Base-by-base conservation (phyloP, 2,113 vertebrate species). In the Ivindomyrus marchei region DNA sequence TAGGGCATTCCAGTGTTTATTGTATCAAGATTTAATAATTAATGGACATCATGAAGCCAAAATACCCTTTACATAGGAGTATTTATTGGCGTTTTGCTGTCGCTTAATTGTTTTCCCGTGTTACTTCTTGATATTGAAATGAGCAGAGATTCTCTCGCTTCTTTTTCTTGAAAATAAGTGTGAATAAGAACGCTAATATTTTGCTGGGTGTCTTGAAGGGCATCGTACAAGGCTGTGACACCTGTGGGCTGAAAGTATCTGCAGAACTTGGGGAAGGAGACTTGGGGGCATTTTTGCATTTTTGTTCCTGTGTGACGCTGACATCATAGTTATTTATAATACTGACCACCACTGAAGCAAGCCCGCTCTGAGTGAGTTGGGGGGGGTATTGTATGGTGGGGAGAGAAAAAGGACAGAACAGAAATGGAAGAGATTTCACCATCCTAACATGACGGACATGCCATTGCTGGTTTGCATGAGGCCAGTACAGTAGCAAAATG, bases 401-500 rank as follows among this genome's bases (percentile, higher is more conserved):
- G 19, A 47, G 17, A 47, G 80, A 24, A 39, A 47, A 84, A 84
- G 19, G 39, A 42, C 80, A 84, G 1, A 84, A 45, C 17, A n/a
- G 39, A n/a, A 84, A 24, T 47, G 70, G 70, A 77, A 19, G 5
- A 9, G 31, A 17, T 77, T 77, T 77, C 70, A 39, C 70, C 70
- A 77, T 77, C 27, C 70, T 36, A 17, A 36, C 70, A 77, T 15
- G 11, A 77, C 1, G 1, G 70, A 39, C 31, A 17, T 74, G 70
- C 62, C 21, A 89, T 74, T 90, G 86, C 88, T 52, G 92, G 31
- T 83, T 66, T 5, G 52, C 31, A 91, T 62, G 88, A 83, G 58
- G 84, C 89, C 90, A 89, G 92, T 89, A 88, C 45, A 36, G 83
- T 92, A 87, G 87, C 84, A 84, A 85, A 87, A 84, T 91, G 88